Evolutionary conservation across 2,888 invertebrate genomes (phyloP).

Genomic region (Digitonthophagus gazella): DNA sequence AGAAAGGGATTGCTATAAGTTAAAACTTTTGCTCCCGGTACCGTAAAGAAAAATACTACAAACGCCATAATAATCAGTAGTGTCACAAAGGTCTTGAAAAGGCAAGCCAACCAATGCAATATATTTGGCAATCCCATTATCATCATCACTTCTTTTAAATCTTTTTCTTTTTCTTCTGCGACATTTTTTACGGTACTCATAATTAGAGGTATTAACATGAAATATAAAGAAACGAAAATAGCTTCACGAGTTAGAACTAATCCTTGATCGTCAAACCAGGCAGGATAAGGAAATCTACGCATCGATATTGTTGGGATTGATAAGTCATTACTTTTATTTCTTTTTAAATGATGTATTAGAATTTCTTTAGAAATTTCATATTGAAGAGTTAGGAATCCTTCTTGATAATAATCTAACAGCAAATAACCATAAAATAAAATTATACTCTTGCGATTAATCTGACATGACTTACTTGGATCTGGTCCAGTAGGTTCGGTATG

Average conservation of each 20-base stretch:
- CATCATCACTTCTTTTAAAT: conserved; percentile 84
- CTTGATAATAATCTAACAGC: conserved; percentile 60
- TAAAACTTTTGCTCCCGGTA: conserved; percentile 60
- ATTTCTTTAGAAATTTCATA: conserved; percentile 45
- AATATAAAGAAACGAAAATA: conserved; percentile 75
- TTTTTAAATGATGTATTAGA: conserved; percentile 20
- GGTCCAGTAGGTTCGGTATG: conserved; percentile 28
- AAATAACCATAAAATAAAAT: conserved; percentile 34
- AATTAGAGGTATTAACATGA: conserved; percentile 66
- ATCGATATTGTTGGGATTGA: conserved; percentile 50
- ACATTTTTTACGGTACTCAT: conserved; percentile 76
- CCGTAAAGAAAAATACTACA: conserved; percentile 55
- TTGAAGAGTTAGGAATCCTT: conserved; percentile 69
- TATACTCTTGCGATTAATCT: background rate
- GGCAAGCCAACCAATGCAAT: conserved; percentile 86
- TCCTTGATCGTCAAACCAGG: conserved; percentile 66
- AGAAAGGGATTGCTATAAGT: conserved; percentile 66
- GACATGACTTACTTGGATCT: conserved; percentile 29
- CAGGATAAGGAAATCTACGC: conserved; percentile 72
- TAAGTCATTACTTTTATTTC: background rate
- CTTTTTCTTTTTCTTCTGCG: conserved; percentile 72
- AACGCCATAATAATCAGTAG: conserved; percentile 59
- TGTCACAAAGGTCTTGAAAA: conserved; percentile 69
- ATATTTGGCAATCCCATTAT: conserved; percentile 84
- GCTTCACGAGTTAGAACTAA: conserved; percentile 69